These are phyloP conservation scores for Brachypodius melanocephalos DNA, from an alignment of 2,113 vertebrate genomes.

Conservation along the genomic window DNA sequence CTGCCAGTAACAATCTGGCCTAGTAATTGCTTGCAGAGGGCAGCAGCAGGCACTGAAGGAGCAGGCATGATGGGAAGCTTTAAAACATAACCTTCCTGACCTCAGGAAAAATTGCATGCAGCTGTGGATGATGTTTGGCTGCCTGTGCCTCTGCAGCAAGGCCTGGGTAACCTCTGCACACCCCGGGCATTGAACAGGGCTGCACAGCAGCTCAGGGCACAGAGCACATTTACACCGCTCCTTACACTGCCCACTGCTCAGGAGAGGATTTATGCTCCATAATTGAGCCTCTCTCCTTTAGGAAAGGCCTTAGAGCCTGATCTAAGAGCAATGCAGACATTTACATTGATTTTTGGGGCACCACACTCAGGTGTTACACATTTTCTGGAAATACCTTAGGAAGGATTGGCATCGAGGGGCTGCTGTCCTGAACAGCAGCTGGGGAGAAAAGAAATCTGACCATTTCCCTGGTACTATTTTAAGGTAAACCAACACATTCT, in stretches of 20 bases:
- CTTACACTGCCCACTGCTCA: neutral
- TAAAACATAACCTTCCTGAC: slow-evolving; percentile 12
- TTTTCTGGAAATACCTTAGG: neutral
- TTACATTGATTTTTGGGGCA: neutral
- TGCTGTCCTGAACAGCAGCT: neutral
- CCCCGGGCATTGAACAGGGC: neutral
- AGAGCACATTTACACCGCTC: neutral
- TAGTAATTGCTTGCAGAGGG: slow-evolving; percentile 33
- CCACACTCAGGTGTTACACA: neutral
- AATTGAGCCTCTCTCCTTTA: neutral
- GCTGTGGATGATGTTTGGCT: neutral
- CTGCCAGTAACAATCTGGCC: neutral
- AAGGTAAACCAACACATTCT: neutral
- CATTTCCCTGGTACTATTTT: neutral
- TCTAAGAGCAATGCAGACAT: neutral
- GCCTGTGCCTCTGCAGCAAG: neutral
- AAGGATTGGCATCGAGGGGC: neutral
- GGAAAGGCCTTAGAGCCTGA: neutral
- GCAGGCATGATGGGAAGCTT: neutral
- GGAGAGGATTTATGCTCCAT: neutral
- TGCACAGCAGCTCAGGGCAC: neutral
- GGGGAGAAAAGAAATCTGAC: neutral
- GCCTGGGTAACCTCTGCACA: neutral
- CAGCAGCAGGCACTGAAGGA: neutral
- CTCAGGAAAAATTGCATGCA: neutral